Evolutionary conservation across 2,113 vertebrate species (phyloP), one percentile per base, ranked within the genome.

Genomic region (Peucedramus taeniatus): DNA sequence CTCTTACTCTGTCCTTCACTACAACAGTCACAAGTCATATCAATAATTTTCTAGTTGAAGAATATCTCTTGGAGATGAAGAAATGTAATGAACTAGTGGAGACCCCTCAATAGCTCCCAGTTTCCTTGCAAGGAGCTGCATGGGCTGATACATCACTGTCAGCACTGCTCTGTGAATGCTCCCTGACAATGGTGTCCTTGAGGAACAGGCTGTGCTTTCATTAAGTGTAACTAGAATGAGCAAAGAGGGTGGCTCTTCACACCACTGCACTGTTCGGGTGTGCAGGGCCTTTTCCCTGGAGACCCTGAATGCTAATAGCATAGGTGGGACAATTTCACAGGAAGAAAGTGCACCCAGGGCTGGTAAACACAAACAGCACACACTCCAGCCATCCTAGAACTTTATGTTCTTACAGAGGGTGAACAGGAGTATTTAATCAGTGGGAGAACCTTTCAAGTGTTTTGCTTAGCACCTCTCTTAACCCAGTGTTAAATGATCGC

Each of bases 241-340:
- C 44, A 71, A 27, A 80, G 47, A 65, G 60, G 35, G 35, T 71
- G 51, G 13, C 23, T 90, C 23, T 90, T 86, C 35, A 19, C 66
- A 86, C 28, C 22, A 42, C 13, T 66, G 57, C 3, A 5, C 44
- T n/a, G 15, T 59, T 63, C 0, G 18, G 61, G 47, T 37, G 39
- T 63, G 39, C 66, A 63, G 37, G 1, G 3, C 44, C 44, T 92
- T 83, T 23, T 42, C 26, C 21, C 15, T 66, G 70, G 53, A 88
- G 39, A 75, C 24, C 0, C 3, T 35, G 30, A 28, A 42, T 71
- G 31, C 63, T 83, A n/a, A 71, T 84, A 91, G 9, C 0, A 0
- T 37, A 31, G 0, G 2, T 30, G 53, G 40, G 53, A 76, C 27
- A 54, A 86, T 68, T 33, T 23, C 27, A 33, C 5, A 30, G n/a